Conservation (phyloP, 1,140 invertebrate species). For the Riptortus pedestris region DNA sequence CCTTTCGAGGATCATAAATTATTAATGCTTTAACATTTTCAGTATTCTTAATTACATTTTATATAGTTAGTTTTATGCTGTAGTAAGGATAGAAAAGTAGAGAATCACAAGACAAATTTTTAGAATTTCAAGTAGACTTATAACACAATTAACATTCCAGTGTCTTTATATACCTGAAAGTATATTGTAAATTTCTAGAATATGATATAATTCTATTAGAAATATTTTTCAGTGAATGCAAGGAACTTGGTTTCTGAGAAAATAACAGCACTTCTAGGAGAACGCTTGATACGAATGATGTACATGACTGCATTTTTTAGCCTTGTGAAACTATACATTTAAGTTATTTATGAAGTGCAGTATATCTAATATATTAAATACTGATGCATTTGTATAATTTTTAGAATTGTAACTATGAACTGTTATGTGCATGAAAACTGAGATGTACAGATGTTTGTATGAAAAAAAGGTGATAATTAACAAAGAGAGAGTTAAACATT, state of each 20-base stretch:
- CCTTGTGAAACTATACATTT: neutral
- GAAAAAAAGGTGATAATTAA: neutral
- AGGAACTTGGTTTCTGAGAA: neutral
- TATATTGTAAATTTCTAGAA: neutral
- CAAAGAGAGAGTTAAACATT: neutral
- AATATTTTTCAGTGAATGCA: neutral
- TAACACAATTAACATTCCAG: neutral
- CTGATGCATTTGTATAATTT: neutral
- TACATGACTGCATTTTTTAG: slow-evolving; percentile 1
- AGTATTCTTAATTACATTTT: neutral
- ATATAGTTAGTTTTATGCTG: slow-evolving; percentile 1
- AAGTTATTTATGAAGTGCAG: neutral
- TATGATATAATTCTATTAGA: neutral
- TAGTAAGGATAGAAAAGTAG: slow-evolving; percentile 3
- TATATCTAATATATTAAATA: neutral
- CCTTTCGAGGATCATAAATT: too few relatives aligned
- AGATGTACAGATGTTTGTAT: neutral
- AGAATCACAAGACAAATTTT: neutral
- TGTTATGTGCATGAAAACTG: neutral
- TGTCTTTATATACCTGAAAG: neutral
- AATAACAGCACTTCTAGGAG: neutral
- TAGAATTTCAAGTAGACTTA: neutral
- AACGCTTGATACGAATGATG: neutral
- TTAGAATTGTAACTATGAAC: neutral
- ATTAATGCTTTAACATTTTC: neutral